A percentile compares a stretch with the other conserved stretches of the same genome.
Conservation (phyloP, 2,113 vertebrate species). For the Amphiprion ocellaris region DNA sequence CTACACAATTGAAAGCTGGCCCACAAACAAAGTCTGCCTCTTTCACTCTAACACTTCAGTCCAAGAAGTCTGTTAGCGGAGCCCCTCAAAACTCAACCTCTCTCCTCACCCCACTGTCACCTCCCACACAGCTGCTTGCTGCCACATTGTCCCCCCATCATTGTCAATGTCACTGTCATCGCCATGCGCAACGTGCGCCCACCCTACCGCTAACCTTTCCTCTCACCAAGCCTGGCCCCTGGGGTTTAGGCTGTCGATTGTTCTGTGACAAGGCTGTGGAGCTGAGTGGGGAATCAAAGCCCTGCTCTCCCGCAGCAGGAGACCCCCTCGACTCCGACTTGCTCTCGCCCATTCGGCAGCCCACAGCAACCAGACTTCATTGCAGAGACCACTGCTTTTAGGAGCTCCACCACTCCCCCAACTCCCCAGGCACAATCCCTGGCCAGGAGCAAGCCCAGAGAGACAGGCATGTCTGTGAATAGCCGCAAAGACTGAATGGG, state of each 20-base stretch:
- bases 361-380: conserved; percentile 56
- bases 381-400: conserved; percentile 50
- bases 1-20: conserved; percentile 21
- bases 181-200: conserved; percentile 55
- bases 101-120: conserved; percentile 66
- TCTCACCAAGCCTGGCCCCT: conserved; percentile 65
- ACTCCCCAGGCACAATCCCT: conserved; percentile 33
- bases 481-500: conserved; percentile 76
- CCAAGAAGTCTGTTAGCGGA: conserved; percentile 52
- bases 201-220: conserved; percentile 70
- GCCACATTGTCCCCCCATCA: conserved; percentile 72
- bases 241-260: conserved; percentile 55
- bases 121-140: conserved; percentile 75
- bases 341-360: conserved; percentile 50
- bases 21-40: conserved; percentile 15
- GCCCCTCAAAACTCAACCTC: conserved; percentile 53
- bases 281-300: conserved; percentile 70
- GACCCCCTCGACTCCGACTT: conserved; percentile 62
- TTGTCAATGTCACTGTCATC: conserved; percentile 77
- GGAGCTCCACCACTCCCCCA: conserved; percentile 43
- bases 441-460: conserved; percentile 56
- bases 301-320: conserved; percentile 64
- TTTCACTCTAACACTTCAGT: conserved; percentile 42
- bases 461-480: conserved; percentile 80
- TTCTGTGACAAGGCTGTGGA: conserved; percentile 56